Evolutionary conservation across 2,113 vertebrate genomes (phyloP).

Genomic region (Rana temporaria): DNA sequence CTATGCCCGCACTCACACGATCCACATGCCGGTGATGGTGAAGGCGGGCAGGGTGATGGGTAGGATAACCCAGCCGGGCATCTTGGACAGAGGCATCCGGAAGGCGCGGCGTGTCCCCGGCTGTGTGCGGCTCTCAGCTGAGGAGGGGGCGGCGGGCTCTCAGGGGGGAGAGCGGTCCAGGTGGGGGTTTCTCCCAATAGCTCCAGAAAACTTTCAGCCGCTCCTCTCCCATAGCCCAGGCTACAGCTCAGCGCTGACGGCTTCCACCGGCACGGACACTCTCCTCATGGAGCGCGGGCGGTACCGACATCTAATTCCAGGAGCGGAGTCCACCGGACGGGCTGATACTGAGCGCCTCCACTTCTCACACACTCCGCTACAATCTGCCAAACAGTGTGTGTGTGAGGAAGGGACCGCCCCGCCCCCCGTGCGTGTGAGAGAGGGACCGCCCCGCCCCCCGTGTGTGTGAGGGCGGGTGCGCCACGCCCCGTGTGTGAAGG

Average conservation of each 20-base stretch:
- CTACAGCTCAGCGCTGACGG: not conserved
- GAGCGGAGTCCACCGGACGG: not conserved
- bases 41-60: slow-evolving; percentile 80
- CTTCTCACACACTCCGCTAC: not conserved
- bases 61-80: slow-evolving; percentile 80
- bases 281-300: not conserved
- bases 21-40: slow-evolving; percentile 85
- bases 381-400: not conserved
- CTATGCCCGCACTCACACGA: slow-evolving; percentile 77
- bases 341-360: not conserved
- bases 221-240: slow-evolving; percentile 46
- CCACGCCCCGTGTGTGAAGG: too few species aligned
- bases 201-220: slow-evolving; percentile 43
- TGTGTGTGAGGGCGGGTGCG: not conserved
- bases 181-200: slow-evolving; percentile 41
- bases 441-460: not conserved
- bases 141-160: not conserved
- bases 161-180: not conserved
- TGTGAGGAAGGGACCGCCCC: not conserved
- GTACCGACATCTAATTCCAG: too few species aligned
- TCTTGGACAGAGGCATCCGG: slow-evolving; percentile 61
- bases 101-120: slow-evolving; percentile 12
- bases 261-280: not conserved
- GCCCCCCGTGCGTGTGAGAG: not conserved
- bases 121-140: too few species aligned